A percentile compares a stretch with the other conserved stretches of the same genome.
phyloP scores from a whole-genome alignment of 2,797 vertebrate genomes.

The Pipistrellus kuhlii region DNA sequence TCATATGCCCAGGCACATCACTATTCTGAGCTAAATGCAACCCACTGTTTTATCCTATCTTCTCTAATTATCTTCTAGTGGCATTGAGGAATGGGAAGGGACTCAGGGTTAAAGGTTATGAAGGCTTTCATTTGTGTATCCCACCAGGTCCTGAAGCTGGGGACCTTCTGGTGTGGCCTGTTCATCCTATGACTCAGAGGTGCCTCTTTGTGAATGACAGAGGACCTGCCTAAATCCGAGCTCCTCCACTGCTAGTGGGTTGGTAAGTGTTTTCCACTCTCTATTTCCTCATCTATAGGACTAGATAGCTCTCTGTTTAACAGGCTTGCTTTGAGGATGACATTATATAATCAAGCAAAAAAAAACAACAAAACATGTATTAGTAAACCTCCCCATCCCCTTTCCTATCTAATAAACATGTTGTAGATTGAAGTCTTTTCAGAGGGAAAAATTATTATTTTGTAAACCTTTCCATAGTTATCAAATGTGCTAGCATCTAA shows the following conservation, averaged over 20 bases:
- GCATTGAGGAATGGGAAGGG: too few relatives aligned
- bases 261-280: accelerated
- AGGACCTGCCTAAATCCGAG: background rate
- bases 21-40: background rate
- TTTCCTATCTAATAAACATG: background rate
- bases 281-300: background rate
- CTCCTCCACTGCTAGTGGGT: background rate
- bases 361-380: background rate
- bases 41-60: background rate
- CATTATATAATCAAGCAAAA: background rate
- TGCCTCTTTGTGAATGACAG: background rate
- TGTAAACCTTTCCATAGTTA: background rate
- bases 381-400: background rate
- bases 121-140: background rate
- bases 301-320: background rate
- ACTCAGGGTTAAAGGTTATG: background rate
- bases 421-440: background rate
- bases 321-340: background rate
- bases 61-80: background rate
- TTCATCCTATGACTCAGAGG: background rate
- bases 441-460: background rate
- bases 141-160: background rate
- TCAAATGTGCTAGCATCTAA: background rate
- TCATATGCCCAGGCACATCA: background rate
- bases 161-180: background rate